These are phyloP conservation scores for Notiomystis cincta DNA, from an alignment of 2,113 vertebrate species.

Conservation along the genomic window DNA sequence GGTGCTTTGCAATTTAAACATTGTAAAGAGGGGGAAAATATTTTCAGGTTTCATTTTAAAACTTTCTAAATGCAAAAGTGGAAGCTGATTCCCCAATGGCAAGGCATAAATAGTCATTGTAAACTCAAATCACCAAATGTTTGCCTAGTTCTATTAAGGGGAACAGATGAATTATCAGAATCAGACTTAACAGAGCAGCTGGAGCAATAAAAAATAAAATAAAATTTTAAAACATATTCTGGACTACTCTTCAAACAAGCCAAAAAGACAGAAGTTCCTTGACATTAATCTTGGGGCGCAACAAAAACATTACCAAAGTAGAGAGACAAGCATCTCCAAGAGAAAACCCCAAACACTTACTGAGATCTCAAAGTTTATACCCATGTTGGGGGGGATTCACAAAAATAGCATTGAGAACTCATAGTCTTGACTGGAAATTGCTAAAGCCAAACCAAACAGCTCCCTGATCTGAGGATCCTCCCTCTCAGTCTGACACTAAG, in stretches of 20 bases:
- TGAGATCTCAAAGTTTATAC: neutral
- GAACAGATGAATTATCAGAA: constrained; percentile 37
- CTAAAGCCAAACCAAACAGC: neutral
- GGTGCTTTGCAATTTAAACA: constrained; percentile 49
- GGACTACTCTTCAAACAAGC: neutral
- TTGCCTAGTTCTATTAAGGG: constrained; percentile 15
- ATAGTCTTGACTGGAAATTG: neutral
- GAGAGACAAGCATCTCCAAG: neutral
- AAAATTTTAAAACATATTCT: neutral
- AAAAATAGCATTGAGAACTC: neutral
- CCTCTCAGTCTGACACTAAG: neutral
- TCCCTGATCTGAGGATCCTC: neutral
- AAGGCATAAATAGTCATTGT: constrained; percentile 34
- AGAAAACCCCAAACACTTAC: neutral
- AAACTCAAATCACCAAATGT: constrained; percentile 31
- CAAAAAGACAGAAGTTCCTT: neutral
- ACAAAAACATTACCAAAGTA: neutral
- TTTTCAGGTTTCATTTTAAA: constrained; percentile 51
- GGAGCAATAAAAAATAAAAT: constrained; percentile 8
- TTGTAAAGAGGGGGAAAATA: constrained; percentile 24
- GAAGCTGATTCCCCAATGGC: constrained; percentile 21
- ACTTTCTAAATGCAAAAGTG: constrained; percentile 34
- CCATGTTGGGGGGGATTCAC: neutral
- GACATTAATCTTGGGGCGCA: neutral
- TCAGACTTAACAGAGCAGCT: constrained; percentile 12